Evolutionary conservation across 2,797 vertebrate species (phyloP), one percentile per base, ranked within the genome.

Genomic region (Sebastolobus altivelis): DNA sequence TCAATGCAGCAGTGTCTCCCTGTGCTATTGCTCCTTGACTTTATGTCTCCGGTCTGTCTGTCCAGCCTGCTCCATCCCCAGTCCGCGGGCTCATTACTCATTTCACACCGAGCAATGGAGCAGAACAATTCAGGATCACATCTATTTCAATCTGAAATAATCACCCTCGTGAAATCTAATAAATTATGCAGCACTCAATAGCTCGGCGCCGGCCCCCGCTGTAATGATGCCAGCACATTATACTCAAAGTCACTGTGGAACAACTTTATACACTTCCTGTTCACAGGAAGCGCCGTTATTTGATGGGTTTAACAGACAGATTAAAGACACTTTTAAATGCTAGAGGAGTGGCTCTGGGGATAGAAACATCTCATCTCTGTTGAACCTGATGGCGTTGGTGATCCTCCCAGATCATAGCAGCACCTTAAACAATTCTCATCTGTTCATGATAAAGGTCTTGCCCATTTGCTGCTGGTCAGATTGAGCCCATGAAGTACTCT

Each of bases 71-170:
- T 74, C 81, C 84, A 61, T 82, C 81, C 58, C 31, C 46, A 62
- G 65, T 80, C 79, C 78, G 56, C 84, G 65, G 84, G 62, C 84
- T 91, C 89, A 93, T 94, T 87, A 87, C 71, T 93, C 84, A 93
- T 89, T 88, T 88, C 81, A 72, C 81, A 77, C 81, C 37, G 70
- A 84, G 87, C 89, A 82, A 58, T 27, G 5, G 88, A 87, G 90
- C 90, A 83, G 87, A 93, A 91, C 92, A 87, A 91, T 87, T 91
- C 79, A 69, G 87, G 72, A 93, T 83, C 89, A 90, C 89, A 92
- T 94, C 88, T 83, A 86, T 94, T 94, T 93, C 87, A 92, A 90
- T 94, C 87, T 89, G 76, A 89, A 91, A 94, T 89, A 88, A 94
- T 94, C 84, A 84, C 84, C 83, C 78, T 87, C 20, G 70, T 93